Conservation (phyloP, 1,140 invertebrate genomes). For the Hycleus cichorii region DNA sequence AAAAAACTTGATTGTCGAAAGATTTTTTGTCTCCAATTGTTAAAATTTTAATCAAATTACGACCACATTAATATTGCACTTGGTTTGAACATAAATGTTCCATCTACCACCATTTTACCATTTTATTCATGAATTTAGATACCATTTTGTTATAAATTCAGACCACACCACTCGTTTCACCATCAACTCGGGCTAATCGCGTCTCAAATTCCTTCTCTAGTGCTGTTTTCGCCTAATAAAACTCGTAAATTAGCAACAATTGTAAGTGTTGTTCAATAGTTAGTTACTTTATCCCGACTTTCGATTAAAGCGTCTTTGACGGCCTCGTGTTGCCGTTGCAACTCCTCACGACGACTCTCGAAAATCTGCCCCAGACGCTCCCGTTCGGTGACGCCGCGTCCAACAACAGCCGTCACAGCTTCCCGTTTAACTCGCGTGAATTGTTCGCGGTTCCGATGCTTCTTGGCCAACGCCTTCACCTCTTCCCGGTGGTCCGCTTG, state of each 20-base stretch:
- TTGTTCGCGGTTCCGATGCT: constrained; percentile 83
- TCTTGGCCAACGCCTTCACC: constrained; percentile 72
- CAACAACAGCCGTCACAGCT: constrained; percentile 66
- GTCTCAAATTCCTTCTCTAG: constrained; percentile 38
- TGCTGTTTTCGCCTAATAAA: constrained; percentile 35
- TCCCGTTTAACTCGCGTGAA: constrained; percentile 73
- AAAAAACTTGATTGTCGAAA: constrained; percentile 13
- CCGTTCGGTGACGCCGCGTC: constrained; percentile 74
- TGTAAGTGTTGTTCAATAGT: background rate
- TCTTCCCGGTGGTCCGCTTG: constrained; percentile 76
- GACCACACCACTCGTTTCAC: constrained; percentile 26
- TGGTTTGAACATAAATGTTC: background rate
- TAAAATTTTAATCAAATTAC: constrained; percentile 10
- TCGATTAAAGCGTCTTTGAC: constrained; percentile 61
- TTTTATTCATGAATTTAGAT: no score
- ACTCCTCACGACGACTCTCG: constrained; percentile 64
- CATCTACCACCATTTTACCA: no score
- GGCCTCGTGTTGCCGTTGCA: constrained; percentile 69
- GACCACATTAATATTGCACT: constrained; percentile 13
- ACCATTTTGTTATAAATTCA: background rate
- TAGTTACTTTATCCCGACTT: constrained; percentile 60
- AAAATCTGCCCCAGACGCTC: constrained; percentile 66
- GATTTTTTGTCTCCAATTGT: background rate
- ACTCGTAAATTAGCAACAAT: background rate
- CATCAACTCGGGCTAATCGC: constrained; percentile 33